Conservation (phyloP, 1,140 invertebrate species). For the Acyrthosiphon pisum region DNA sequence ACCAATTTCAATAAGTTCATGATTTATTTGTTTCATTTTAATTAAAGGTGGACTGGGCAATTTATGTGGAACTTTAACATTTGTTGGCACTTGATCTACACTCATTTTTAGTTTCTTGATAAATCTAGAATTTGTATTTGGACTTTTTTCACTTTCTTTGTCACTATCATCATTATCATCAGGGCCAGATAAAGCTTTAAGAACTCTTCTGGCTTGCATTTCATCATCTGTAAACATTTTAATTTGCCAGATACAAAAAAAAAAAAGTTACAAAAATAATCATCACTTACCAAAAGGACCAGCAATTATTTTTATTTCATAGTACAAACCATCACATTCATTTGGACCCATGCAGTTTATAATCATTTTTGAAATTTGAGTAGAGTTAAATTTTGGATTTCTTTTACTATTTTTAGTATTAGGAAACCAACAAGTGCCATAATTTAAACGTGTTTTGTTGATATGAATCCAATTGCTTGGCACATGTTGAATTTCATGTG, state of each 20-base stretch:
- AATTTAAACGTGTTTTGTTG: background rate
- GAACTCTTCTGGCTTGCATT: constrained; percentile 17
- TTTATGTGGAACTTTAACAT: background rate
- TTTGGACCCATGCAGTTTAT: background rate
- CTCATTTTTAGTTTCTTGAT: no score
- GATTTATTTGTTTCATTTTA: background rate
- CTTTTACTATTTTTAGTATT: background rate
- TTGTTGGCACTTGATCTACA: no score
- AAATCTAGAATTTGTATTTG: background rate
- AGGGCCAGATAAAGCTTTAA: background rate
- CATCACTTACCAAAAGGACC: background rate
- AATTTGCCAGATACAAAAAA: background rate
- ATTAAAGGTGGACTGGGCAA: background rate
- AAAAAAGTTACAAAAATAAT: background rate
- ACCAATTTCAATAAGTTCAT: background rate
- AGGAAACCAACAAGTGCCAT: background rate
- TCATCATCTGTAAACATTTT: constrained; percentile 1
- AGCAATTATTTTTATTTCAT: constrained; percentile 3
- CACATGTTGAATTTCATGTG: background rate
- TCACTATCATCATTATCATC: background rate
- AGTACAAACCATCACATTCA: background rate
- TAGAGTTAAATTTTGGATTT: background rate
- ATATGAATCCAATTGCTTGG: background rate
- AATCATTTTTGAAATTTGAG: constrained; percentile 19
- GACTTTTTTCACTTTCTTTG: background rate